A percentile compares a stretch with the other conserved stretches of the same genome.
These are phyloP conservation scores for Tetragnatha montana DNA, from an alignment of 2,888 invertebrate species.

Conservation along the genomic window DNA sequence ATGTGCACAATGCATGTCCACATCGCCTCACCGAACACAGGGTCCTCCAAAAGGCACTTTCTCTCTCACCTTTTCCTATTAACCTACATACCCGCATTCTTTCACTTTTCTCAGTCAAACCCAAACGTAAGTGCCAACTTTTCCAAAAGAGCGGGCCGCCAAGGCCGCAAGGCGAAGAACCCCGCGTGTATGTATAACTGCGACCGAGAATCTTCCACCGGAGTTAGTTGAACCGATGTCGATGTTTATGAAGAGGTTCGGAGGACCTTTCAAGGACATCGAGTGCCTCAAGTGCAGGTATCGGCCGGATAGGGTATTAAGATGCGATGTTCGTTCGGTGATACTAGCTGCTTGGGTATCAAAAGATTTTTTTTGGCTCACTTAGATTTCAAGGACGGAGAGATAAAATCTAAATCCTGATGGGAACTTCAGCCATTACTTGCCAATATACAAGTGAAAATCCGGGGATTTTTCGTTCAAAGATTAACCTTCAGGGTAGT, in stretches of 20 bases:
- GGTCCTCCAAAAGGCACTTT: neutral
- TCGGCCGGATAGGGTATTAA: neutral
- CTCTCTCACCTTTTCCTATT: constrained; percentile 1
- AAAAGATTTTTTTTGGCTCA: neutral
- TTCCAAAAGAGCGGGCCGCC: neutral
- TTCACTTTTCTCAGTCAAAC: neutral
- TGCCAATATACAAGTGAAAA: too few species aligned
- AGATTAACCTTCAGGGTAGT: too few species aligned
- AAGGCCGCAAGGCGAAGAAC: constrained; percentile 23
- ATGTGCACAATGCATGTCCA: too few species aligned
- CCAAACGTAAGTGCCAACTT: neutral
- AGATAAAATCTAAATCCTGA: too few species aligned
- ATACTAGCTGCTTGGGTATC: neutral
- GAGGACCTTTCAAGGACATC: constrained; percentile 25
- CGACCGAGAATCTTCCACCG: neutral
- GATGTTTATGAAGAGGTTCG: constrained; percentile 2
- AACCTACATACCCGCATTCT: constrained; percentile 21
- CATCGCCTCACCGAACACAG: too few species aligned
- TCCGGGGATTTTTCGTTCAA: too few species aligned
- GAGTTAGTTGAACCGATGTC: constrained; percentile 12
- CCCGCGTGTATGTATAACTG: neutral
- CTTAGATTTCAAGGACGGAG: neutral
- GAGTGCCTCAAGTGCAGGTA: constrained; percentile 20
- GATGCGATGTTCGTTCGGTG: neutral
- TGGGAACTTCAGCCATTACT: too few species aligned